phyloP scores from a whole-genome alignment of 2,888 invertebrate species.

The Eudemis profundana region DNA sequence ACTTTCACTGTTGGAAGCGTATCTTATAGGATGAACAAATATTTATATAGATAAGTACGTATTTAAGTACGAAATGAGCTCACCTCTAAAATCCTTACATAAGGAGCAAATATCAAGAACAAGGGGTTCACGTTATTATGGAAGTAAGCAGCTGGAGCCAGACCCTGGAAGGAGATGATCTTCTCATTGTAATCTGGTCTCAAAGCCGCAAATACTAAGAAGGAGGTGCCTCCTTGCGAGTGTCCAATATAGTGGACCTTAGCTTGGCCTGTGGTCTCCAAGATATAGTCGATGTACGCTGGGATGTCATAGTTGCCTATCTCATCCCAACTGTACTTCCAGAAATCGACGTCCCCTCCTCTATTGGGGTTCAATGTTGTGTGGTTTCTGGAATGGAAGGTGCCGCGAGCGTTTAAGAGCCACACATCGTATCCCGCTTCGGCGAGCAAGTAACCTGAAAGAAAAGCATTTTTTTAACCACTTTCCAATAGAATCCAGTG shows the following conservation, averaged over 20 bases:
- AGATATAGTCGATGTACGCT: slow-evolving; percentile 86
- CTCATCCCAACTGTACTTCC: slow-evolving; percentile 85
- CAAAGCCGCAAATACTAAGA: slow-evolving; percentile 38
- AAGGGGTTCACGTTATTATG: not conserved
- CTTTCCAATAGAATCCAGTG: too few relatives aligned
- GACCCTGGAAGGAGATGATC: slow-evolving; percentile 34
- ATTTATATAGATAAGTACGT: not conserved
- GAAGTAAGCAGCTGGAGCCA: slow-evolving; percentile 37
- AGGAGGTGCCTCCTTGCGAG: slow-evolving; percentile 79
- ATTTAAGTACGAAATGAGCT: not conserved
- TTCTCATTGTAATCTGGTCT: slow-evolving; percentile 47
- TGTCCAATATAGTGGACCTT: slow-evolving; percentile 86
- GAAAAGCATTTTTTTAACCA: not conserved
- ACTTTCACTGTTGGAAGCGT: not conserved
- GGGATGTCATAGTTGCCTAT: slow-evolving; percentile 87
- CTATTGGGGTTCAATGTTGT: slow-evolving; percentile 25
- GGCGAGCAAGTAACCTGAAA: slow-evolving; percentile 33
- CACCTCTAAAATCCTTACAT: slow-evolving; percentile 23
- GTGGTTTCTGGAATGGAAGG: slow-evolving; percentile 35
- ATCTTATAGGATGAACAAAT: not conserved
- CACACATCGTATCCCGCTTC: slow-evolving; percentile 42
- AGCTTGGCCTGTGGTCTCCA: slow-evolving; percentile 69
- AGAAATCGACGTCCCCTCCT: slow-evolving; percentile 43
- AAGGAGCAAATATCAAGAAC: slow-evolving; percentile 9
- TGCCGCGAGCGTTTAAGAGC: slow-evolving; percentile 44